These are phyloP conservation scores for Onychostruthus taczanowskii DNA, from an alignment of 2,113 vertebrate genomes.

Conservation along the genomic window DNA sequence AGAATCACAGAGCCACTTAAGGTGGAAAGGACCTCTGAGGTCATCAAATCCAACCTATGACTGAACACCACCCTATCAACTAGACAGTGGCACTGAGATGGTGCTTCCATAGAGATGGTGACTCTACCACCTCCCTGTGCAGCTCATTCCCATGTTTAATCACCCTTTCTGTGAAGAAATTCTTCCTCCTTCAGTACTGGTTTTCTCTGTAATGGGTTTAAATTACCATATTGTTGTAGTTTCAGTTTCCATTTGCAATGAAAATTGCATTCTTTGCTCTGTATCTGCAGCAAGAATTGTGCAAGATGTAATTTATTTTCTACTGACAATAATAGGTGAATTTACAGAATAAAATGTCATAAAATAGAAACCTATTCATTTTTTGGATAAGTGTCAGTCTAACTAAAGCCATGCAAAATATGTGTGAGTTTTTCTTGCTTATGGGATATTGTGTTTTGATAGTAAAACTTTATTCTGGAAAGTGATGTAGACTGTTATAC, in stretches of 20 bases:
- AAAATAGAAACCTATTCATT: not conserved
- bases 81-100: not conserved
- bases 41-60: not conserved
- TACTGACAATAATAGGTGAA: not conserved
- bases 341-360: not conserved
- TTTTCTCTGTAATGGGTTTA: not conserved
- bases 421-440: not conserved
- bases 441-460: not conserved
- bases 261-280: not conserved
- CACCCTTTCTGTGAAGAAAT: not conserved
- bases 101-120: not conserved
- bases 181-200: not conserved
- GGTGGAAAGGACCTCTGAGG: not conserved
- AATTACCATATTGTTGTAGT: not conserved
- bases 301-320: not conserved
- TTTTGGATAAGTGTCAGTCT: not conserved
- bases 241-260: not conserved
- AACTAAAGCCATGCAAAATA: not conserved
- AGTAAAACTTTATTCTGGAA: not conserved
- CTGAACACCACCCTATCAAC: fast-evolving
- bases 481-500: not conserved
- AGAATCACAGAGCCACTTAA: not conserved
- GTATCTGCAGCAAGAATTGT: not conserved
- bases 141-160: not conserved
- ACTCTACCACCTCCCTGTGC: not conserved